phyloP scores from a whole-genome alignment of 2,797 vertebrate genomes.

The Psittacula echo region DNA sequence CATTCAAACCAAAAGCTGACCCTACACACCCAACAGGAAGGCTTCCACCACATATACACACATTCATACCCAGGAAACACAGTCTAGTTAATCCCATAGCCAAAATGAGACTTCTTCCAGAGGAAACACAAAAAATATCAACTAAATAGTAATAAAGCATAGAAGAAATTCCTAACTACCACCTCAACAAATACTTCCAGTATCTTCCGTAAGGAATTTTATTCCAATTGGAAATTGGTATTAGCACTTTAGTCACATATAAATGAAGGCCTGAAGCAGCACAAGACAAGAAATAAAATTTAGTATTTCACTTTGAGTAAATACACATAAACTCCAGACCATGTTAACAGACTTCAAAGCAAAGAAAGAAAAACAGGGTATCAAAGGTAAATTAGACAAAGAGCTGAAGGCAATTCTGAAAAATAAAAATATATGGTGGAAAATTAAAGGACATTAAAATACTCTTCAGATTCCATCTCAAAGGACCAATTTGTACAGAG shows the following conservation, averaged over 20 bases:
- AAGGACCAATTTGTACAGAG: neutral
- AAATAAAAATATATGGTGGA: conserved; percentile 16
- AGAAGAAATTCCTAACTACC: neutral
- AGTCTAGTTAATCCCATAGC: neutral
- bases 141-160: neutral
- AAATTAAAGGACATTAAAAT: conserved; percentile 1
- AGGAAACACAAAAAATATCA: neutral
- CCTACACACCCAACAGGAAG: neutral
- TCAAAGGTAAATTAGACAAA: conserved; percentile 13
- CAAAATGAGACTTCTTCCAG: neutral
- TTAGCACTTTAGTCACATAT: neutral
- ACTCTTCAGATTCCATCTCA: neutral
- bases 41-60: neutral
- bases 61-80: neutral
- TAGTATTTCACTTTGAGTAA: conserved; percentile 8
- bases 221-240: neutral
- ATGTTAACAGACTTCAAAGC: conserved; percentile 10
- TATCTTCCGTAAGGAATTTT: neutral
- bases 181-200: neutral
- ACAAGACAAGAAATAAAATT: conserved; percentile 25
- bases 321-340: neutral
- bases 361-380: neutral
- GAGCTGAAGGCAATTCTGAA: neutral
- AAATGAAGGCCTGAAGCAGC: neutral
- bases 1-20: conserved; percentile 11